Percentiles rank a stretch among this genome's conserved stretches.
Evolutionary conservation across 2,113 vertebrate genomes (phyloP).

Genomic region (Tricholaema leucomelas): DNA sequence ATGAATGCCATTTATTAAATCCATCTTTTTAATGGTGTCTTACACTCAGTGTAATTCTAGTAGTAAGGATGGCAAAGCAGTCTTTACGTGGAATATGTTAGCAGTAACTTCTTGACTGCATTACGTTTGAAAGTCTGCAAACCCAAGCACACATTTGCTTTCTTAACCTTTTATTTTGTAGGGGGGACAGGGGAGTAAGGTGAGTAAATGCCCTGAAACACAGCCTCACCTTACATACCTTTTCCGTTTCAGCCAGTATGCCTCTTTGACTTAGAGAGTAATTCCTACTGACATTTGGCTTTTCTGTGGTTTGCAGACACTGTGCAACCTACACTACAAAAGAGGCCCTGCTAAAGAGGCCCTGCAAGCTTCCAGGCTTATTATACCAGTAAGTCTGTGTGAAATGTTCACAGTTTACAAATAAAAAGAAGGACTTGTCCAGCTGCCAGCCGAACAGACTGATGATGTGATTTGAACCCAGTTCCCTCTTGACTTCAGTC

Average conservation of each 20-base stretch:
- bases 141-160: neutral
- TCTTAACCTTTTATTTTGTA: neutral
- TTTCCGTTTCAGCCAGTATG: neutral
- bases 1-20: neutral
- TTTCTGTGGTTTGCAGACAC: neutral
- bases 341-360: neutral
- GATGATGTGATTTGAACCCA: constrained; percentile 21
- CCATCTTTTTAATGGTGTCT: neutral
- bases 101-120: neutral
- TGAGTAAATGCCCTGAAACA: neutral
- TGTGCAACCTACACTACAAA: neutral
- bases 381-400: neutral
- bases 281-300: neutral
- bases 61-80: neutral
- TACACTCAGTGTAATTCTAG: neutral
- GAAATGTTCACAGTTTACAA: constrained; percentile 62
- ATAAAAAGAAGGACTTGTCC: constrained; percentile 38
- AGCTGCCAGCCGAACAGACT: constrained; percentile 17
- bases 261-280: neutral
- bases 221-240: neutral
- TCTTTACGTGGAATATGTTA: neutral
- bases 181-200: neutral
- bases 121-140: neutral
- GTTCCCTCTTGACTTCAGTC: neutral
- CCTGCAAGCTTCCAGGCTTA: constrained; percentile 23